Evolutionary conservation across 2,888 invertebrate species (phyloP).

Genomic region (Nomada ruficornis): DNA sequence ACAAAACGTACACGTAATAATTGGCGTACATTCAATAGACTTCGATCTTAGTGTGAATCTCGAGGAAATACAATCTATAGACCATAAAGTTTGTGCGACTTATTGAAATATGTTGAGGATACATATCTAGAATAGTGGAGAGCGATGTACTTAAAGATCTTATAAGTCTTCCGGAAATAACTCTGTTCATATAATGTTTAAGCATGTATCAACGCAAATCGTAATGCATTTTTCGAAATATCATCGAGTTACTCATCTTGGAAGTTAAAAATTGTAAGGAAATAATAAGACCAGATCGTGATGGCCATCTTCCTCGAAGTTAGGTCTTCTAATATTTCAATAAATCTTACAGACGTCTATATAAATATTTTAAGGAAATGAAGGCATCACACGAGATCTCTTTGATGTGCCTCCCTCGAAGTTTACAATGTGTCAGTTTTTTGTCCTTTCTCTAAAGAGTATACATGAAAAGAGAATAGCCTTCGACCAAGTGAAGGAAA

Average conservation of each 20-base stretch:
- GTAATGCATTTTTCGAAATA: not conserved
- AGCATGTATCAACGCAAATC: not conserved
- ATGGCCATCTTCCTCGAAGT: not conserved
- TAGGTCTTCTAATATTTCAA: conserved; percentile 8
- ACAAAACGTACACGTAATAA: conserved; percentile 7
- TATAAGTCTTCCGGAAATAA: conserved; percentile 21
- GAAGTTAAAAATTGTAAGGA: not conserved
- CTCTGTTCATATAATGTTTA: not conserved
- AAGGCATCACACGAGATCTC: conserved; percentile 9
- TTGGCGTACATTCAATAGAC: conserved; percentile 24
- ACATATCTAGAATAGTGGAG: not conserved
- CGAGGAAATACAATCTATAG: conserved; percentile 3
- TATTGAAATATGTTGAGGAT: conserved; percentile 11
- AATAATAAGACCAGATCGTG: not conserved
- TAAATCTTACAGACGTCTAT: conserved; percentile 44
- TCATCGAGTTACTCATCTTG: not conserved
- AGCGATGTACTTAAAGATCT: conserved; percentile 33
- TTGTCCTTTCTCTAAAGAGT: not conserved
- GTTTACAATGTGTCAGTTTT: conserved; percentile 20
- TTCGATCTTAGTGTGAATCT: conserved; percentile 1
- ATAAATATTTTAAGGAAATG: conserved; percentile 14
- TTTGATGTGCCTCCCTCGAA: conserved; percentile 19
- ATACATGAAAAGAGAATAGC: not conserved
- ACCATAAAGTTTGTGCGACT: conserved; percentile 37
- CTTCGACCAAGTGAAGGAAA: not conserved